Conservation (phyloP, 2,888 invertebrate genomes). For the Volucella zonaria region DNA sequence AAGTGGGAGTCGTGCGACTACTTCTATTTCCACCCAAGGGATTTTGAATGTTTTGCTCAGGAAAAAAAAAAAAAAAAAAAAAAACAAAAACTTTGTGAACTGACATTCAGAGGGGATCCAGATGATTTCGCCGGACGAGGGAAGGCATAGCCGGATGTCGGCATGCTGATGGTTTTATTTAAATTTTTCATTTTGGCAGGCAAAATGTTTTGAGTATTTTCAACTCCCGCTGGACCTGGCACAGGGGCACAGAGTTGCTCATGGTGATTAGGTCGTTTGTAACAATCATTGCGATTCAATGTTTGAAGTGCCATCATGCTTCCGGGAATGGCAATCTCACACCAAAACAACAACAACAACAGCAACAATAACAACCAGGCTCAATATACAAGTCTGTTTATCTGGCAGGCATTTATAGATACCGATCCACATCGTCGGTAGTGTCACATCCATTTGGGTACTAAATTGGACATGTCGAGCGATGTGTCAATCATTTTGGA, state of each 20-base stretch:
- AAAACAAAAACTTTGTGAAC: no score
- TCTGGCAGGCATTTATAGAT: background rate
- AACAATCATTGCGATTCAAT: constrained; percentile 66
- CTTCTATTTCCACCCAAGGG: constrained; percentile 53
- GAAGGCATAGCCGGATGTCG: constrained; percentile 27
- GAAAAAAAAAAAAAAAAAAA: constrained; percentile 1
- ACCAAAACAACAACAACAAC: constrained; percentile 2
- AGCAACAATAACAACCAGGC: no score
- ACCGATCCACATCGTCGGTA: background rate
- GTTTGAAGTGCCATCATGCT: constrained; percentile 48
- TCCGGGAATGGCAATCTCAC: constrained; percentile 66
- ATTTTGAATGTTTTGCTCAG: constrained; percentile 47
- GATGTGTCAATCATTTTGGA: constrained; percentile 41
- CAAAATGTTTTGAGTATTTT: constrained; percentile 55
- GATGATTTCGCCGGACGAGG: constrained; percentile 39
- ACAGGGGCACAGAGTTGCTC: background rate
- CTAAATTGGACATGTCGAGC: constrained; percentile 56
- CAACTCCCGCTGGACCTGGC: constrained; percentile 35
- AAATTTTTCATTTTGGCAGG: constrained; percentile 37
- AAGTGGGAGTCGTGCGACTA: background rate
- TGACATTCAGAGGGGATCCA: constrained; percentile 50
- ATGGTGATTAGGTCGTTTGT: constrained; percentile 67
- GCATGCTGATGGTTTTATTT: constrained; percentile 34
- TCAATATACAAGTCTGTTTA: constrained; percentile 32
- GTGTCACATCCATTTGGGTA: constrained; percentile 8